Percentiles rank a stretch among this genome's conserved stretches.
phyloP scores from a whole-genome alignment of 2,888 invertebrate species.

The Melanchra persicariae region DNA sequence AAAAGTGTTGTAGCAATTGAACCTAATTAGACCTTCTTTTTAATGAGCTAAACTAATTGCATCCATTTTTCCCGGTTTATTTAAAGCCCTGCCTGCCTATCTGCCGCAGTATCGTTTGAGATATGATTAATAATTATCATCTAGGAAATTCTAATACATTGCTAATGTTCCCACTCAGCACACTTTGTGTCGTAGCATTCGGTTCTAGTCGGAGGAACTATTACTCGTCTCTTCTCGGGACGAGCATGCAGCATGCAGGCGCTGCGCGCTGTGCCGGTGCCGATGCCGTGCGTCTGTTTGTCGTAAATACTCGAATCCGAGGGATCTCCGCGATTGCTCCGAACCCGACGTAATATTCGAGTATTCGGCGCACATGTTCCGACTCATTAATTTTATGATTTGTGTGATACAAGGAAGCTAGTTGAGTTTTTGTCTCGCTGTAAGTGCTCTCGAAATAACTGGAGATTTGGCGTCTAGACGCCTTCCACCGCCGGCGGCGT shows the following conservation, averaged over 20 bases:
- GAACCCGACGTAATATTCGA: neutral
- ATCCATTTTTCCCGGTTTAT: conserved; percentile 7
- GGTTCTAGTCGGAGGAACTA: neutral
- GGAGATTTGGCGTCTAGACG: neutral
- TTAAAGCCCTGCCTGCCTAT: neutral
- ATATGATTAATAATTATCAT: neutral
- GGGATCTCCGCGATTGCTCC: conserved; percentile 15
- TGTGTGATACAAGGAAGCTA: conserved; percentile 30
- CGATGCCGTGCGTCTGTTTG: neutral
- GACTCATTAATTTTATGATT: conserved; percentile 47
- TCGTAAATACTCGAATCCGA: conserved; percentile 18
- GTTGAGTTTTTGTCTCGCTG: conserved; percentile 19
- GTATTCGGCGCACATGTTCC: conserved; percentile 22
- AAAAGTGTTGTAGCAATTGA: conserved; percentile 9
- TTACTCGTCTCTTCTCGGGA: neutral
- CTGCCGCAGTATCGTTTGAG: neutral
- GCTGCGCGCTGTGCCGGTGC: neutral
- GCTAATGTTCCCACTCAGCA: neutral
- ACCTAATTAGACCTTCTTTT: conserved; percentile 3
- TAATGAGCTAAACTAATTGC: conserved; percentile 9
- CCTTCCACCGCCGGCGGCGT: neutral
- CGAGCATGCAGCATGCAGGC: neutral
- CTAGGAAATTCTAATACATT: neutral
- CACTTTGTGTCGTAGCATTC: neutral
- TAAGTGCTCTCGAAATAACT: conserved; percentile 44